phyloP scores from a whole-genome alignment of 2,113 vertebrate species.

The Sinocyclocheilus maitianheensis region DNA sequence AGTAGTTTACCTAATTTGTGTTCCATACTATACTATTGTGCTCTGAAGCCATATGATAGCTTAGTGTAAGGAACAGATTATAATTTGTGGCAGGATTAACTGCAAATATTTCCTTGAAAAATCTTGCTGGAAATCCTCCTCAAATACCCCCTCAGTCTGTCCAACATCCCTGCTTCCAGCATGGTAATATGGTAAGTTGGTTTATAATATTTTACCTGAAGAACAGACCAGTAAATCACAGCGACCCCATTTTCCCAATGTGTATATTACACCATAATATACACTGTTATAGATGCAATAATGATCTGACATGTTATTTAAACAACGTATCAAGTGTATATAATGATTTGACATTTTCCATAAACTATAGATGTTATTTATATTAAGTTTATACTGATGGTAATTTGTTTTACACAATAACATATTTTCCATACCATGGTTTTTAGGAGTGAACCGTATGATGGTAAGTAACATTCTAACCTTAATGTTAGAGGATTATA shows the following conservation, averaged over 20 bases:
- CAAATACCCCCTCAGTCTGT: not conserved
- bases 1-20: not conserved
- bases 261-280: not conserved
- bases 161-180: not conserved
- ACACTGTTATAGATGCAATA: not conserved
- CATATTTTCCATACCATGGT: slow-evolving; percentile 17
- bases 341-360: slow-evolving; percentile 22
- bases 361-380: slow-evolving; percentile 11
- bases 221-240: slow-evolving; percentile 13
- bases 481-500: not conserved
- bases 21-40: not conserved
- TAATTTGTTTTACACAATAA: slow-evolving; percentile 17
- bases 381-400: not conserved
- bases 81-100: not conserved
- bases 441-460: not conserved
- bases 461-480: not conserved
- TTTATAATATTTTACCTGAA: slow-evolving; percentile 16
- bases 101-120: not conserved
- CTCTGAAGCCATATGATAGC: not conserved
- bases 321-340: slow-evolving; percentile 15
- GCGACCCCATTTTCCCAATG: not conserved
- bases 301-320: slow-evolving; percentile 16
- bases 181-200: not conserved
- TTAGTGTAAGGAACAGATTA: not conserved
- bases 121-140: not conserved